These are phyloP conservation scores for Crioceris asparagi DNA, from an alignment of 2,888 invertebrate species.

Conservation along the genomic window DNA sequence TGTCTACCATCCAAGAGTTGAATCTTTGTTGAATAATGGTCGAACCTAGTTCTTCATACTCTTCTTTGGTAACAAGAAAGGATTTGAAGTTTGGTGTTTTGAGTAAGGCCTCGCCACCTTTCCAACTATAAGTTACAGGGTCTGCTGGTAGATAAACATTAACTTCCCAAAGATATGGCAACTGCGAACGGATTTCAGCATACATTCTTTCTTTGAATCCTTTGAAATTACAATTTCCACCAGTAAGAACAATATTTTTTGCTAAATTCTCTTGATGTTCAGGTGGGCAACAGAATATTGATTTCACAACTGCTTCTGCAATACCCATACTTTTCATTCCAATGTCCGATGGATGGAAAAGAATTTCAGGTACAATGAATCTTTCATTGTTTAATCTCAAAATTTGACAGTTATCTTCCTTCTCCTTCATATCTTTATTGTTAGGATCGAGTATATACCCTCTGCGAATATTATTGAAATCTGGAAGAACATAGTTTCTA, in stretches of 20 bases:
- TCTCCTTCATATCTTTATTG: constrained; percentile 21
- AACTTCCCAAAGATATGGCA: constrained; percentile 68
- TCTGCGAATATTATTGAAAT: constrained; percentile 80
- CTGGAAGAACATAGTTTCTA: constrained; percentile 90
- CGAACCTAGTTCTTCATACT: constrained; percentile 82
- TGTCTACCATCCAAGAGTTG: constrained; percentile 36
- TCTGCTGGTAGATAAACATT: constrained; percentile 58
- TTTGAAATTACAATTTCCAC: constrained; percentile 68
- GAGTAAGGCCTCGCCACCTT: constrained; percentile 70
- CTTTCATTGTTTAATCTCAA: constrained; percentile 86
- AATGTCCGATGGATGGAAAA: constrained; percentile 91
- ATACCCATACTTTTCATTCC: constrained; percentile 89
- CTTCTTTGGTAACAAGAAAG: constrained; percentile 65
- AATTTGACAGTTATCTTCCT: constrained; percentile 49
- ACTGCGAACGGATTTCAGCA: constrained; percentile 65
- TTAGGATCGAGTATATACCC: constrained; percentile 44
- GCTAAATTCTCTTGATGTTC: constrained; percentile 67
- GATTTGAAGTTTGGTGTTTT: constrained; percentile 62
- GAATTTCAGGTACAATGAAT: constrained; percentile 86
- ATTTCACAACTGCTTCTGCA: constrained; percentile 73
- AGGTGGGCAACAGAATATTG: constrained; percentile 63
- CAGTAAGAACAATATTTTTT: constrained; percentile 75
- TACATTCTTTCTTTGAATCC: constrained; percentile 73
- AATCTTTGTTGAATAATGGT: constrained; percentile 46
- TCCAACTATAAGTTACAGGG: constrained; percentile 79